A percentile compares a stretch with the other conserved stretches of the same genome.
These are phyloP conservation scores for Polyergus mexicanus DNA, from an alignment of 1,140 invertebrate genomes.

Conservation along the genomic window DNA sequence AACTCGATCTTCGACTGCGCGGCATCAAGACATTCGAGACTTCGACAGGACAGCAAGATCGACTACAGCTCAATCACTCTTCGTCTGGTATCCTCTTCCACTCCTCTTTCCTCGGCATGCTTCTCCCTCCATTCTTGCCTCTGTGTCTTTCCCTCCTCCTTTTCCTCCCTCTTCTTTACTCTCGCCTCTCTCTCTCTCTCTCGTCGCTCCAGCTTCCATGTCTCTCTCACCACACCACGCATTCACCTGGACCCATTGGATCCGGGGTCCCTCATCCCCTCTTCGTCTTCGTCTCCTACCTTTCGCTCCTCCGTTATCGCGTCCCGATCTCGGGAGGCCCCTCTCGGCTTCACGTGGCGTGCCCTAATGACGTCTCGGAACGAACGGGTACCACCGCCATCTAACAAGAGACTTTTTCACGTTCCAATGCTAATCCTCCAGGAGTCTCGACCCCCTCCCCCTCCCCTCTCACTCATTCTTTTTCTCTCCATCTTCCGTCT, in stretches of 20 bases:
- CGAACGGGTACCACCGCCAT: constrained; percentile 80
- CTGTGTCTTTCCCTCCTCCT: background rate
- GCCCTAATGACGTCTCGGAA: constrained; percentile 85
- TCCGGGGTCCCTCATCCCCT: constrained; percentile 57
- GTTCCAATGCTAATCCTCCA: constrained; percentile 84
- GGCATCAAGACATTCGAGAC: constrained; percentile 85
- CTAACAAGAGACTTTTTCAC: constrained; percentile 83
- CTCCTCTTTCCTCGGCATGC: constrained; percentile 56
- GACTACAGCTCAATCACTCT: constrained; percentile 87
- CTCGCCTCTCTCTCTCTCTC: constrained; percentile 25
- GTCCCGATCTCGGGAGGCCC: constrained; percentile 80
- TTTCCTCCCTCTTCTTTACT: constrained; percentile 28
- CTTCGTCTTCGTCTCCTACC: constrained; percentile 56
- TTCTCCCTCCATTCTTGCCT: constrained; percentile 40
- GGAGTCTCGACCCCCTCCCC: constrained; percentile 64
- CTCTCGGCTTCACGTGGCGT: constrained; percentile 83
- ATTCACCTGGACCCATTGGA: constrained; percentile 62
- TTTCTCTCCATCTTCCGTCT: constrained; percentile 18
- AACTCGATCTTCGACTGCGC: constrained; percentile 82
- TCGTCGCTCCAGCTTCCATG: constrained; percentile 14
- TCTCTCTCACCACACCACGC: constrained; percentile 52
- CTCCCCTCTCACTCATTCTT: constrained; percentile 21
- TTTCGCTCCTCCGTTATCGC: constrained; percentile 75
- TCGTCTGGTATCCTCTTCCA: constrained; percentile 82
- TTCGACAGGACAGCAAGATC: constrained; percentile 84